phyloP scores from a whole-genome alignment of 2,113 vertebrate species.

The Synodontis membranacea region DNA sequence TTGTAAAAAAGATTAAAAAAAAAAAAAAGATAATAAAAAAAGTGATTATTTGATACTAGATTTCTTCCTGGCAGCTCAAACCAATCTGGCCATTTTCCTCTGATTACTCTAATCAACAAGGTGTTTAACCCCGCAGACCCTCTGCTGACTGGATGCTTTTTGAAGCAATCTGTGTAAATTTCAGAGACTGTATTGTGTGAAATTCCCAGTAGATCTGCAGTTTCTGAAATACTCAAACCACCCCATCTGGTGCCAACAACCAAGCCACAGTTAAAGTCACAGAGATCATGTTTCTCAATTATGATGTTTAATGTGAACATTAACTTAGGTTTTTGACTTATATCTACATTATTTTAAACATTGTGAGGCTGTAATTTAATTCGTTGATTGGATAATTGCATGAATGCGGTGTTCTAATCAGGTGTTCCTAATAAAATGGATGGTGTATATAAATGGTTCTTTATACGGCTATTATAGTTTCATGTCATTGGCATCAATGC shows the following conservation, averaged over 20 bases:
- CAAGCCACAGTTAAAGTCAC: too few species aligned
- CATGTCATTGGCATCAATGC: constrained; percentile 54
- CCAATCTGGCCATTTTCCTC: not conserved
- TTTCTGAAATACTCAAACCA: not conserved
- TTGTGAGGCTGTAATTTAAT: not conserved
- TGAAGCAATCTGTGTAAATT: too few species aligned
- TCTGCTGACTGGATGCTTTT: not conserved
- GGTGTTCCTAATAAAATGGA: not conserved
- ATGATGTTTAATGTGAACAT: not conserved
- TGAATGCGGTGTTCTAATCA: not conserved
- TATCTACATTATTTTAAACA: not conserved
- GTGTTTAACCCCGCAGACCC: not conserved
- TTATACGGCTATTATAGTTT: constrained; percentile 57
- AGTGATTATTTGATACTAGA: not conserved
- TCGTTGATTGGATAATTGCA: not conserved
- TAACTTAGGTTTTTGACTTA: not conserved
- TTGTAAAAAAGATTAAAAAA: too few species aligned
- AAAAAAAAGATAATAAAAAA: too few species aligned
- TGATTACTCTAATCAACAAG: too few species aligned
- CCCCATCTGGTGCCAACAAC: too few species aligned
- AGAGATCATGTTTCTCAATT: not conserved
- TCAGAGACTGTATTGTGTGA: not conserved
- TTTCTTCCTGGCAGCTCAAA: not conserved
- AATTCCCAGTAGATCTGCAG: not conserved
- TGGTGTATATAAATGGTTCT: constrained; percentile 13